These are phyloP conservation scores for Podarcis cretensis DNA, from an alignment of 2,113 vertebrate genomes.

Conservation along the genomic window DNA sequence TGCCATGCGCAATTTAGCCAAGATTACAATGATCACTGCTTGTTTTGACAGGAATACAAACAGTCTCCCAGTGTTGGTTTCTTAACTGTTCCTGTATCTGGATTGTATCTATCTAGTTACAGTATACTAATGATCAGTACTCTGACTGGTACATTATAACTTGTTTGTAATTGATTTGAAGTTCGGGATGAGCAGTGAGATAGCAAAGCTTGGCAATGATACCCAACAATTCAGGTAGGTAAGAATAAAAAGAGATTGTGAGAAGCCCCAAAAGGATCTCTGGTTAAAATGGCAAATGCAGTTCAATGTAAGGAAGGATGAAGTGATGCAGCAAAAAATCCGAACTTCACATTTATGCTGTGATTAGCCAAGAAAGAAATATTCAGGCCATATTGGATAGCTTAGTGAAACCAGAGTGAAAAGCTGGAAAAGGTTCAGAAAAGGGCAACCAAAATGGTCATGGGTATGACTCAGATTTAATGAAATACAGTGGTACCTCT, in stretches of 20 bases:
- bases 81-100: not conserved
- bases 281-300: not conserved
- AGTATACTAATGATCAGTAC: not conserved
- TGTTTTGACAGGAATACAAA: rapidly evolving
- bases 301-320: too few species aligned
- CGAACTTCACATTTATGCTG: not conserved
- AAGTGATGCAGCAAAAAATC: not conserved
- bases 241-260: not conserved
- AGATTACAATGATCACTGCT: not conserved
- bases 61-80: not conserved
- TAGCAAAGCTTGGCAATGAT: not conserved
- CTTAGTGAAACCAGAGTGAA: too few species aligned
- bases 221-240: not conserved
- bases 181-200: not conserved
- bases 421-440: too few species aligned
- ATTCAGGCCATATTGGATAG: not conserved
- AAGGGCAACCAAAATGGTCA: too few species aligned
- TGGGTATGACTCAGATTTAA: too few species aligned
- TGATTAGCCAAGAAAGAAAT: not conserved
- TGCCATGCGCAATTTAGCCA: not conserved
- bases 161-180: not conserved
- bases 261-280: not conserved
- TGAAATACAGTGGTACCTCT: too few species aligned
- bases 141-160: not conserved
- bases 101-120: not conserved